Evolutionary conservation across 2,888 invertebrate genomes (phyloP), one percentile per base, ranked within the genome.

Genomic region (Chymomyza fuscimana): DNA sequence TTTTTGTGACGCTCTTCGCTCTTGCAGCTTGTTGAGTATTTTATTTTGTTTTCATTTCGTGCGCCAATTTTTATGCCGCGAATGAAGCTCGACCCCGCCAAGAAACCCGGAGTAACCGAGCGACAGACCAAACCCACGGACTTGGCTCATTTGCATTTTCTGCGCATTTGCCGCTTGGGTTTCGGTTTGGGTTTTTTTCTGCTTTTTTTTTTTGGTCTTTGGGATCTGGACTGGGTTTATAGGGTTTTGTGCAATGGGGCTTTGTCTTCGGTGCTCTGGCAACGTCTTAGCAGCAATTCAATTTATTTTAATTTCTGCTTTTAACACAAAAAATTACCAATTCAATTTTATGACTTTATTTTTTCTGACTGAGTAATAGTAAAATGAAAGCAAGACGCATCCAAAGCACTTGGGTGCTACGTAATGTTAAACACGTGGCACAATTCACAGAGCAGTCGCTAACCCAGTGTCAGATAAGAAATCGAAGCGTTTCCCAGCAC

Each of bases 241-340:
- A 12, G 40, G 40, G 40, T 10, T 46, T 46, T 46, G 40, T 12
- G 40, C 40, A 46, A 12, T 12, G 12, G 40, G 60, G 51, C 60
- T 66, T 62, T 77, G 74, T 74, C 51, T 61, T 58, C 51, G 32
- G 32, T 46, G 40, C 72, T 80, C 72, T 70, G 70, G 25, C 29
- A 59, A 59, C 80, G 79, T 85, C 86, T 88, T 86, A 80, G 87
- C 87, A 80, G 77, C 86, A 86, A 86, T 88, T 86, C 89, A 87
- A 86, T 86, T 88, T 88, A 86, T 86, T 86, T 86, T 86, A 86
- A 88, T 86, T 86, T 86, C 86, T 86, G 82, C 89, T 88, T 82
- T 88, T 88, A 86, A 86, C 89, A 82, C 84, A 81, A 81, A 89
- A 83, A 89, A 88, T 88, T 89, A 88, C 89, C 89, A 89, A 89